Base-by-base conservation (phyloP, 2,113 vertebrate genomes). In the Neolamprologus devosi region DNA sequence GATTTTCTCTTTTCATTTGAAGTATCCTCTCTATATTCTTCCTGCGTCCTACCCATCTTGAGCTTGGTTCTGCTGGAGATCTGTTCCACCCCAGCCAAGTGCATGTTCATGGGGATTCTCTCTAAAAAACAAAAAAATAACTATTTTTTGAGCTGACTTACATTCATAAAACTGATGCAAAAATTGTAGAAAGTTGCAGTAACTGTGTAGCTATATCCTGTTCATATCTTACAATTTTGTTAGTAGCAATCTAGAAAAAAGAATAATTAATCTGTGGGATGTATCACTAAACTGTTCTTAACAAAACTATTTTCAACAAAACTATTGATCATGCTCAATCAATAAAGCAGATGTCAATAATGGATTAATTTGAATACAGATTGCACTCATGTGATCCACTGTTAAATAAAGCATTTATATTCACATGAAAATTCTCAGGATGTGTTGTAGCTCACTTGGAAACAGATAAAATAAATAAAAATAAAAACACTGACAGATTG, bases 401-500 rank as follows among this genome's bases (percentile, higher is more conserved):
- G 37, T 23, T 16, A 10, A 45, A 49, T 75, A 45, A 91, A 14
- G n/a, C 14, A 30, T 82, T 80, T 14, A 26, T 19, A 14, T 49
- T 28, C 55, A 70, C 19, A 83, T 82, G 53, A 51, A 65, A 85
- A 83, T 55, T 17, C 90, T 81, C n/a, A 19, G 13, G 26, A 75
- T 4, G 4, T 45, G 55, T 23, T 30, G 49, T 2, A 51, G 21
- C 14, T 47, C 49, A 42, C 42, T 40, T 3, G 5, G 33, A 57
- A 82, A 85, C 33, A 68, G 63, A 35, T 26, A 9, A 57, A 54
- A 47, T n/a, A 73, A 81, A 68, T 63, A 42, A 49, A 88, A 83
- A 23, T 42, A 42, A 58, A 83, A 19, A 35, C 80, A 86, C 23
- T 91, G 91, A 94, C 83, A 21, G 87, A 88, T 80, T 92, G 90